Evolutionary conservation across 2,888 invertebrate genomes (phyloP).

Genomic region (Salticus scenicus): DNA sequence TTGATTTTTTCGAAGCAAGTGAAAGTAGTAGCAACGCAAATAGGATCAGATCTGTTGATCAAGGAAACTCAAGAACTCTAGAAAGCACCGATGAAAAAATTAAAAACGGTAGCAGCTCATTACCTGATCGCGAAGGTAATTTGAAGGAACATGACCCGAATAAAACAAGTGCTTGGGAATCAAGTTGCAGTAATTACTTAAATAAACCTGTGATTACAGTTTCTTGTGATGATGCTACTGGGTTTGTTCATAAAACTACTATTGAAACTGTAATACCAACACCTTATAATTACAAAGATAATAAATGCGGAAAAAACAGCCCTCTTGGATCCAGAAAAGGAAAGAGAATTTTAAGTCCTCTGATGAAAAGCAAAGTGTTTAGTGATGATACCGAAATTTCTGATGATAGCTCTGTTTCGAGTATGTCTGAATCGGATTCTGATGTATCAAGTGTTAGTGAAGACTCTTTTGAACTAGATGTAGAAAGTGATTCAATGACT

Average conservation of each 20-base stretch:
- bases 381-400: constrained; percentile 43
- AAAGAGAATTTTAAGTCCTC: constrained; percentile 32
- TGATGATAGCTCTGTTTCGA: constrained; percentile 51
- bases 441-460: constrained; percentile 57
- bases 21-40: constrained; percentile 20
- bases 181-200: constrained; percentile 26
- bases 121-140: not conserved
- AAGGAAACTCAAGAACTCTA: not conserved
- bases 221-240: constrained; percentile 58
- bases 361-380: constrained; percentile 38
- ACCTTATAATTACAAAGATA: constrained; percentile 52
- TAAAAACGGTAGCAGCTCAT: too few species aligned
- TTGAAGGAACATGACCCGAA: constrained; percentile 12
- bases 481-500: constrained; percentile 62
- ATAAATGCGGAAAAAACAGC: constrained; percentile 26
- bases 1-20: constrained; percentile 71
- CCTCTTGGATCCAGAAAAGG: not conserved
- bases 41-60: constrained; percentile 2
- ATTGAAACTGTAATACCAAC: constrained; percentile 64
- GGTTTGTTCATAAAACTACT: constrained; percentile 46
- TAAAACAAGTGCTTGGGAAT: constrained; percentile 15
- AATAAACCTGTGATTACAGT: constrained; percentile 52
- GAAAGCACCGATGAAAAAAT: not conserved
- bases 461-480: constrained; percentile 63
- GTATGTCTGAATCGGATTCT: constrained; percentile 49